Base-by-base conservation (phyloP, 2,888 invertebrate genomes). In the Piscicola geometra region DNA sequence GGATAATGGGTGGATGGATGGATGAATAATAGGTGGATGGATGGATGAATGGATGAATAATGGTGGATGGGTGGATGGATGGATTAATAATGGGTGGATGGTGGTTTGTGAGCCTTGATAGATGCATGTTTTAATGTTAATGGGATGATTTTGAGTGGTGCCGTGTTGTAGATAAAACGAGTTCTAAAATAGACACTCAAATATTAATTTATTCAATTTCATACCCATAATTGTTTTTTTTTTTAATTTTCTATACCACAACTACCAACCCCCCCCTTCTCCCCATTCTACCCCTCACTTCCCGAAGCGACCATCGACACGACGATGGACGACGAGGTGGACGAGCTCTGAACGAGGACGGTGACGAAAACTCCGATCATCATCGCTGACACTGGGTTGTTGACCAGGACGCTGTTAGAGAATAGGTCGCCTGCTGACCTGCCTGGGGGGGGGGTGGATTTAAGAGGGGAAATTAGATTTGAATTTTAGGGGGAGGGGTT, bases 351-450 rank as follows among this genome's bases (percentile, higher is more conserved):
- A 0, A 88, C 86, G 36, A 88, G 80, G 1, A 88, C 88, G 3
- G 88, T 88, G 3, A 86, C 86, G 77, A 88, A 81, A 33, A 88
- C 86, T 0, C 89, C 89, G 60, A 88, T 87, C 86, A 89, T 88
- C 25, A 88, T 82, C 0, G 88, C 88, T 1, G 87, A 86, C 3
- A 88, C 83, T 0, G 88, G 88, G 81, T 88, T 88, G 68, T 82
- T 77, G 33, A 88, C 81, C 1, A 88, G 80, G 66, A 84, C 83
- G 77, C 83, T 86, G 79, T 87, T 83, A 9, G 83, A 80, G n/a
- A 78, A 76, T 25, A 75, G 50, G 21, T 66, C 41, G 41, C 71
- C 69, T 25, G 78, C 78, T 5, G 74, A 60, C 21, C 76, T 52
- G 28, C 78, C 78, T 78, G 71, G 9, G 60, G 21, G 21, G 5